Evolutionary conservation across 2,797 vertebrate genomes (phyloP).

Genomic region (Thalassophryne amazonica): DNA sequence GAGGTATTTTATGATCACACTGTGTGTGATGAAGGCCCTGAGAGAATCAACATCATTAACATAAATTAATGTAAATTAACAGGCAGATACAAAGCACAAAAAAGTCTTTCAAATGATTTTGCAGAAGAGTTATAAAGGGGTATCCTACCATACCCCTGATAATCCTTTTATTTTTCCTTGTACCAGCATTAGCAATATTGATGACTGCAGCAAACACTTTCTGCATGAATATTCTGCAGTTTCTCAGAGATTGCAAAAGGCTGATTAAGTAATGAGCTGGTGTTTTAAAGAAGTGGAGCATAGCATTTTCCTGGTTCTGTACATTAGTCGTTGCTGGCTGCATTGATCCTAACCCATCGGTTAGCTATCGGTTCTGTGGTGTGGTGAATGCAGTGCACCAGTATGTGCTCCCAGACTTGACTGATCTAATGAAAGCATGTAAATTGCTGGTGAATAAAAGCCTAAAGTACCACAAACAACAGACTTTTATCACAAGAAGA

Average conservation of each 20-base stretch:
- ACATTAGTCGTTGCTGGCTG: conserved; percentile 51
- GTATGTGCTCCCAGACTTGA: too few species aligned
- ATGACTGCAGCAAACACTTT: conserved; percentile 18
- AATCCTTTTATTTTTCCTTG: conserved; percentile 21
- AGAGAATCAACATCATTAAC: not conserved
- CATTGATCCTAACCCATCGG: too few species aligned
- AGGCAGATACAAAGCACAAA: not conserved
- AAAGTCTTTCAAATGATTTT: not conserved
- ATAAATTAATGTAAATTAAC: conserved; percentile 11
- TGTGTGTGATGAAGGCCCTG: not conserved
- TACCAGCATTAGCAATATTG: conserved; percentile 36
- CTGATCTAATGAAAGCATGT: too few species aligned
- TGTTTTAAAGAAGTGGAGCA: conserved; percentile 34
- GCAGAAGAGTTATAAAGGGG: not conserved
- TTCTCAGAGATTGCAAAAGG: conserved; percentile 21
- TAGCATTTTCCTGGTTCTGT: conserved; percentile 32
- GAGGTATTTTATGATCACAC: not conserved
- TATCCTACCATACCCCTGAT: conserved; percentile 4
- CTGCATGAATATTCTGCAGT: conserved; percentile 47
- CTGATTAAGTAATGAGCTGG: conserved; percentile 31
- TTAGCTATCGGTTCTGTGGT: too few species aligned
- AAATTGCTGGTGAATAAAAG: too few species aligned
- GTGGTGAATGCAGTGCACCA: too few species aligned
- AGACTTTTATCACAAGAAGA: too few species aligned
- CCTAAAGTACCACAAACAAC: too few species aligned